Conservation (phyloP, 2,113 vertebrate genomes). For the Phylloscopus trochilus region DNA sequence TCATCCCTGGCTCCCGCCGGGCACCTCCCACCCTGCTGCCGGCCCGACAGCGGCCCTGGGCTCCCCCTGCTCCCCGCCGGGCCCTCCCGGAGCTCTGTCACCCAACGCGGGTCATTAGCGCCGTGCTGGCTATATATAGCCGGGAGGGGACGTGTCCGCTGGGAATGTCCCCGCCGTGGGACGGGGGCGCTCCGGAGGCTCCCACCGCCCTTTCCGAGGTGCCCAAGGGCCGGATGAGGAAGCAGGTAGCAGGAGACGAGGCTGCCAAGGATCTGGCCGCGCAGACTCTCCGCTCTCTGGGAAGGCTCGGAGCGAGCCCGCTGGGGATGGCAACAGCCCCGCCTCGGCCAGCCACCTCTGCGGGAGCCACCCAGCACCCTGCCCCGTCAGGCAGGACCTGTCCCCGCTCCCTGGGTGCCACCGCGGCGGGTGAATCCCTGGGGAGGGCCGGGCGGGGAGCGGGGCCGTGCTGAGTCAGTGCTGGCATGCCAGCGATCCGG, state of each 20-base stretch:
- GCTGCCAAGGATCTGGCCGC: rapidly evolving
- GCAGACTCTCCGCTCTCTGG: background rate
- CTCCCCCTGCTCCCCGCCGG: rapidly evolving
- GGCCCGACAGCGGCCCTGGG: background rate
- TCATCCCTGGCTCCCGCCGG: background rate
- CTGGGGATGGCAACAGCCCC: rapidly evolving
- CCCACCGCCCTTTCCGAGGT: background rate
- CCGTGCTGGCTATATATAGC: background rate
- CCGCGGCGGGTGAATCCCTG: background rate
- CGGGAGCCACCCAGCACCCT: background rate
- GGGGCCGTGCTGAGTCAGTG: constrained; percentile 37
- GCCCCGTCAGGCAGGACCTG: constrained; percentile 4
- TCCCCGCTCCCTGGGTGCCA: background rate
- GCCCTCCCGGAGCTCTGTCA: background rate
- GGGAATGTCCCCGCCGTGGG: background rate
- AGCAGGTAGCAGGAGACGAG: rapidly evolving
- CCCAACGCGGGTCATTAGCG: background rate
- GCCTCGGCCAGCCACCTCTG: rapidly evolving
- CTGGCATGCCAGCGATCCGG: constrained; percentile 37
- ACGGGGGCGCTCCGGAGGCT: no score
- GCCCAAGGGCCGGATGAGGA: background rate
- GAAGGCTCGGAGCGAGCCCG: background rate
- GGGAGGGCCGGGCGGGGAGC: constrained; percentile 1
- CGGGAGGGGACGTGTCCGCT: background rate
- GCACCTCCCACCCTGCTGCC: background rate